Evolutionary conservation across 53 echinoderm and acorn worm genomes (phyloP).

Genomic region (Paelopatides confundens): DNA sequence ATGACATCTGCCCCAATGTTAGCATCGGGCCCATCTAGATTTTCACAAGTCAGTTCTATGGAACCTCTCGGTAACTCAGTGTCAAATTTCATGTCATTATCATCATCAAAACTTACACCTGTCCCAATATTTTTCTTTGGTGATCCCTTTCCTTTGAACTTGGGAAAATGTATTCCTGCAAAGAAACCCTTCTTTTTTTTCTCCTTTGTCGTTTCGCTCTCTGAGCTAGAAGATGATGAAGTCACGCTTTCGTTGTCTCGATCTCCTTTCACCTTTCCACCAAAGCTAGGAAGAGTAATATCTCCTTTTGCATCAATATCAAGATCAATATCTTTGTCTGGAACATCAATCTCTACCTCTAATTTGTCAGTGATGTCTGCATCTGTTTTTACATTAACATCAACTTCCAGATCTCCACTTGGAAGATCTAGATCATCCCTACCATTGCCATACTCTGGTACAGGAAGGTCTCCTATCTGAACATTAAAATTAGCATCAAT

Average conservation of each 20-base stretch:
- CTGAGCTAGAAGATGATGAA: conserved; percentile 2
- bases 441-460: neutral
- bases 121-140: conserved; percentile 19
- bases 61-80: neutral
- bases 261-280: neutral
- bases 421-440: neutral
- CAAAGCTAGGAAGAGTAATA: neutral
- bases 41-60: neutral
- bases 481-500: neutral
- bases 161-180: conserved; percentile 73
- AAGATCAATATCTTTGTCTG: neutral
- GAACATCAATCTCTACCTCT: neutral
- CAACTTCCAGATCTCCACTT: neutral
- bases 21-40: conserved; percentile 32
- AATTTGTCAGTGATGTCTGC: neutral
- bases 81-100: neutral
- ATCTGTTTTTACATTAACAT: neutral
- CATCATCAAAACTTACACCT: conserved; percentile 20
- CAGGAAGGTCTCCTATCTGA: neutral
- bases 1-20: conserved; percentile 42
- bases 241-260: conserved; percentile 16
- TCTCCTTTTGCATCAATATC: neutral
- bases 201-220: conserved; percentile 9
- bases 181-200: conserved; percentile 74
- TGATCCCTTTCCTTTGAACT: conserved; percentile 46